Conservation (phyloP, 2,797 vertebrate species). For the Heteromormyrus szaboi region DNA sequence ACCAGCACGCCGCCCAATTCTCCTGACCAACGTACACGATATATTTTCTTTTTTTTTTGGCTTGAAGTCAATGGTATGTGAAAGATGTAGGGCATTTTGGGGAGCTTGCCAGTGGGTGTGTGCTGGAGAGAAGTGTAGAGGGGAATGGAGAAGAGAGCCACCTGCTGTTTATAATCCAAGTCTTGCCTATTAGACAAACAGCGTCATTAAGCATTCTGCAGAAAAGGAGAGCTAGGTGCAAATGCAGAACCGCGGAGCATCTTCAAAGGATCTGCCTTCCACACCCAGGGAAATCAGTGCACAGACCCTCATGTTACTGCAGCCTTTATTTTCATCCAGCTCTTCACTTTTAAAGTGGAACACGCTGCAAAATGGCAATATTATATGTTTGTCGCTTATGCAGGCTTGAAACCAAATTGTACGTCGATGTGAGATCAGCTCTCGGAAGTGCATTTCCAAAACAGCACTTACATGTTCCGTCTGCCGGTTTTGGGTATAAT, state of each 20-base stretch:
- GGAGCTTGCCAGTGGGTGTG: background rate
- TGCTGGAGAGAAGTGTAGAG: background rate
- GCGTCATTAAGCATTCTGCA: background rate
- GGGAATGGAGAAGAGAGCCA: background rate
- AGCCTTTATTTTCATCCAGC: background rate
- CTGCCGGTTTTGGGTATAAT: background rate
- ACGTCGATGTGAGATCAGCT: background rate
- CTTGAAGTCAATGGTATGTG: slow-evolving; percentile 12
- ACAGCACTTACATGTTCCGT: background rate
- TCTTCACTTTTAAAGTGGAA: background rate
- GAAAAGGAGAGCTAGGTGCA: background rate
- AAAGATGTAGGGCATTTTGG: background rate
- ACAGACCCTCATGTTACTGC: background rate
- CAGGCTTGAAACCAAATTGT: background rate
- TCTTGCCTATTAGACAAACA: background rate
- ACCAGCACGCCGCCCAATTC: slow-evolving; percentile 36
- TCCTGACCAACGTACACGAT: slow-evolving; percentile 29
- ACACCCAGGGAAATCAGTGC: background rate
- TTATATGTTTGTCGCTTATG: background rate
- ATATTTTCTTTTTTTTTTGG: slow-evolving; percentile 21
- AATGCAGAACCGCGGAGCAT: background rate
- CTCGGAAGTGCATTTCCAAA: slow-evolving; percentile 6
- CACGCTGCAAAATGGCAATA: background rate
- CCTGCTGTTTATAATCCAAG: background rate
- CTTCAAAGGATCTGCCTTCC: background rate